These are phyloP conservation scores for Caradrina clavipalpis DNA, from an alignment of 2,888 invertebrate species.

Conservation along the genomic window DNA sequence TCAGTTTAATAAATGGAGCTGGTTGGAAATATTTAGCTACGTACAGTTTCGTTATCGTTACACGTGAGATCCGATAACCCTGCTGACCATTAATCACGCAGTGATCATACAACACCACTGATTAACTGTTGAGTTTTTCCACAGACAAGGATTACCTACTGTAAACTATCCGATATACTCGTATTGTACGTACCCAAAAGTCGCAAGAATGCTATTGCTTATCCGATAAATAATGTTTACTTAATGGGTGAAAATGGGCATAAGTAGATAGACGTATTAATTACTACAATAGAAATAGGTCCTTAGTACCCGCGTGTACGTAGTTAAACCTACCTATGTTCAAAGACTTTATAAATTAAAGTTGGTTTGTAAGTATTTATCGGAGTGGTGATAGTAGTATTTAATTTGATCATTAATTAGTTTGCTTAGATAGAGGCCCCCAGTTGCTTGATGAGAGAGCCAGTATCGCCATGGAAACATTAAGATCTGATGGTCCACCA, in stretches of 20 bases:
- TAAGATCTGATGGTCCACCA: too few species aligned
- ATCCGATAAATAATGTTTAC: background rate
- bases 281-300: too few species aligned
- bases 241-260: too few species aligned
- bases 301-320: too few species aligned
- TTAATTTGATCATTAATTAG: slow-evolving; percentile 36
- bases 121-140: slow-evolving; percentile 34
- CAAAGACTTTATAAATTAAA: slow-evolving; percentile 30
- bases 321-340: too few species aligned
- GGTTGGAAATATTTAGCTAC: slow-evolving; percentile 45
- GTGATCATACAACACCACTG: slow-evolving; percentile 31
- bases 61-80: slow-evolving; percentile 58
- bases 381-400: slow-evolving; percentile 18
- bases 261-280: too few species aligned
- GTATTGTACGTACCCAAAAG: background rate
- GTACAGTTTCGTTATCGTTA: slow-evolving; percentile 31
- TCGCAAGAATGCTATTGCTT: background rate
- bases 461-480: too few species aligned
- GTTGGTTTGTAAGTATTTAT: slow-evolving; percentile 15
- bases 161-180: slow-evolving; percentile 11
- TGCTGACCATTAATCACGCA: slow-evolving; percentile 50
- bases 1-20: slow-evolving; percentile 21
- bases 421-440: slow-evolving; percentile 6
- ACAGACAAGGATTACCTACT: slow-evolving; percentile 31
- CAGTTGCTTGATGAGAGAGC: background rate